Conservation (phyloP, 2,888 invertebrate species). For the Lasioglossum morio region DNA sequence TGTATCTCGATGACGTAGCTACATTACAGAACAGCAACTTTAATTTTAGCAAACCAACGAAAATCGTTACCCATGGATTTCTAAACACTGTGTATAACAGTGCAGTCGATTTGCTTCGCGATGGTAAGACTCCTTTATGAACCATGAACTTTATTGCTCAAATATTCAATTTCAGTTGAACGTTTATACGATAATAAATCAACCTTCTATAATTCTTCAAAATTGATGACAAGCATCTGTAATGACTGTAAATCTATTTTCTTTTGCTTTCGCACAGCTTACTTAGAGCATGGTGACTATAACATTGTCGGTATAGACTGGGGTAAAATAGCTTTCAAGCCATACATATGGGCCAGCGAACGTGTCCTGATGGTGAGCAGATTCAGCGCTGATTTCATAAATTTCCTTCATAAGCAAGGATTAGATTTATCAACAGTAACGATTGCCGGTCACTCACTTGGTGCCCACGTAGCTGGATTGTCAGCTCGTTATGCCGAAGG, state of each 20-base stretch:
- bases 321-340: constrained; percentile 65
- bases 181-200: too few species aligned
- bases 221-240: neutral
- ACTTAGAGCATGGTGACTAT: constrained; percentile 71
- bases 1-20: neutral
- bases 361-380: constrained; percentile 70
- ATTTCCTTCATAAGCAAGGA: constrained; percentile 73
- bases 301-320: constrained; percentile 80
- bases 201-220: neutral
- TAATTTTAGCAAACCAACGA: neutral
- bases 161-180: too few species aligned
- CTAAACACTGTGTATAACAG: neutral
- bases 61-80: constrained; percentile 4
- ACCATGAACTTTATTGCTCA: neutral
- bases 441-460: constrained; percentile 80
- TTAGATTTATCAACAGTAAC: constrained; percentile 66
- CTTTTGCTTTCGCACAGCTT: constrained; percentile 66
- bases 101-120: neutral
- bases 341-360: constrained; percentile 68
- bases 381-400: constrained; percentile 72
- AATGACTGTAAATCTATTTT: neutral
- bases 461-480: constrained; percentile 78
- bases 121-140: neutral
- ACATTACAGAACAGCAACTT: neutral
- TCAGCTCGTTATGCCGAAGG: constrained; percentile 69